Base-by-base conservation (phyloP, 2,888 invertebrate species). In the Laothoe populi region DNA sequence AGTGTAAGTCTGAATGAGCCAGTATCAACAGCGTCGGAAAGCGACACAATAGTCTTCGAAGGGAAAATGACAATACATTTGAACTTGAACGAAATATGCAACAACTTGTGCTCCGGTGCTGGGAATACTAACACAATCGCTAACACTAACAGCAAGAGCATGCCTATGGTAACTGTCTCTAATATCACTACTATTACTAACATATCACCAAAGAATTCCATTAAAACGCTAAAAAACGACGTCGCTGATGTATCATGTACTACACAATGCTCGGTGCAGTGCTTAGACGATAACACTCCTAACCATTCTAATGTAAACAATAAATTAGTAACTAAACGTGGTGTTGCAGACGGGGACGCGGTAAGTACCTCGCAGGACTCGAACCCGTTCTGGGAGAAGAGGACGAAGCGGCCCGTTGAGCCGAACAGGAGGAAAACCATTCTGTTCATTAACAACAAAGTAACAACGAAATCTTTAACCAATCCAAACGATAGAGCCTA, bases 131-230 rank as follows among this genome's bases (percentile, higher is more conserved):
- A 85, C 73, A 77, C 82, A 74, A 74, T 70, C 73, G 78, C 82
- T 83, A 87, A 84, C 71, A 79, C 87, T 90, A 91, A 88, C 83
- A 82, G 77, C 84, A 88, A 88, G 78, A 86, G 90, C 90, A 92
- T 91, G 90, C 88, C 93, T 79, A 90, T 90, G 93, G 92, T 93
- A 92, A 93, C 91, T 87, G 93, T 93, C 78, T 93, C 93, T 88
- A 92, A 93, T 82, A 93, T 93, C 78, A 91, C 88, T 77, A 93
- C 93, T 77, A 93, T 89, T 79, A 89, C 92, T 92, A 92, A 92
- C 82, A 90, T 90, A 74, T 92, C 92, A 83, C 90, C 92, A 73
- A 92, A 91, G 79, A 88, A 84, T 86, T 90, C 91, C 87, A 86
- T 90, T 84, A 90, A 90, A 85, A 77, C 86, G 87, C 88, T 88